Base-by-base conservation (phyloP, 1,140 invertebrate species). In the Caerostris darwini region DNA sequence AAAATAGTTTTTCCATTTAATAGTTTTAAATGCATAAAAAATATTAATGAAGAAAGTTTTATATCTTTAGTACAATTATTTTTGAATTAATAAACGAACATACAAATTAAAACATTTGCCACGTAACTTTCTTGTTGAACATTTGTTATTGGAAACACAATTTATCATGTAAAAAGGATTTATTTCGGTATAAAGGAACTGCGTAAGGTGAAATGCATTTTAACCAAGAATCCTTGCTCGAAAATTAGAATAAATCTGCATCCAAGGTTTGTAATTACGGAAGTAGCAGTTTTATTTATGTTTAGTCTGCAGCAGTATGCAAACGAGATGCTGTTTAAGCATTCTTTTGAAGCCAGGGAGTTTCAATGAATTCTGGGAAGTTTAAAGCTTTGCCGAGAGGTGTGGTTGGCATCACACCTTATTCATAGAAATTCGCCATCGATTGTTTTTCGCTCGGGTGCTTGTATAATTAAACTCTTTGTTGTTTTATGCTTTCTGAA, bases 231-330 rank as follows among this genome's bases (percentile, higher is more conserved):
- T 10, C 69, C 34, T 19, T 34, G 8, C 10, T 4, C 69, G 19
- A 77, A 50, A 77, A 77, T 77, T 77, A 77, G 34, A 77, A 77
- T 77, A 77, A 77, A 77, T 77, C 19, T 77, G 69, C 69, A 77
- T 53, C 19, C 19, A 50, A 34, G 19, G 3, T 10, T 77, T 34
- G 34, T 77, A 77, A 77, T 77, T 77, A 50, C 69, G 10, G 12
- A 77, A 53, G 69, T 34, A 34, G 69, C 7, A 77, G 8, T 77
- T 77, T 77, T 77, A 34, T 77, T 77, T 34, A 77, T 71, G 6
- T 34, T 8, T 77, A 10, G 19, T 77, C 19, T 50, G 69, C 50
- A 53, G 50, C 50, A 34, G 19, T 7, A 77, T 77, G 69, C 19
- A 77, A 77, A 77, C 19, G 69, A 77, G 69, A 77, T 77, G 69